Percentiles rank a stretch among this genome's conserved stretches.
Evolutionary conservation across 2,888 invertebrate species (phyloP).

Genomic region (Idaea straminata): DNA sequence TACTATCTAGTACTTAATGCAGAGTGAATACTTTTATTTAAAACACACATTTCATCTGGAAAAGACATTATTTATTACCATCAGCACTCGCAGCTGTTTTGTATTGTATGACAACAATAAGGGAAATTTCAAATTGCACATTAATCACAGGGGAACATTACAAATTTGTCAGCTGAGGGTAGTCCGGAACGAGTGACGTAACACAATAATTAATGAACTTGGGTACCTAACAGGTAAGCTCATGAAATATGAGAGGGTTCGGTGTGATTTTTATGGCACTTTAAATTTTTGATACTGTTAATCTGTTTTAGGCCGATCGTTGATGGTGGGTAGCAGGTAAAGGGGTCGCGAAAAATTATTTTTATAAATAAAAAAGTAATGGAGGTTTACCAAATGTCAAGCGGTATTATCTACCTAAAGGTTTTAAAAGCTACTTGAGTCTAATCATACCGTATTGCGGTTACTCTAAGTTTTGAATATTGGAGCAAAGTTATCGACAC

Average conservation of each 20-base stretch:
- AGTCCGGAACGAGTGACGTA: slow-evolving; percentile 31
- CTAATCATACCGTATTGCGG: background rate
- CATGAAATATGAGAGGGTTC: slow-evolving; percentile 7
- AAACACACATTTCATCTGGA: background rate
- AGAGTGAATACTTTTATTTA: background rate
- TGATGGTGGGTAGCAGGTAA: background rate
- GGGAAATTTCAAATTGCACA: slow-evolving; percentile 53
- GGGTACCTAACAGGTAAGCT: slow-evolving; percentile 1
- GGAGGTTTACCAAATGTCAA: background rate
- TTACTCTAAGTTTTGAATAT: background rate
- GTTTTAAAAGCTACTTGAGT: no score
- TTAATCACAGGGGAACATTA: slow-evolving; percentile 54
- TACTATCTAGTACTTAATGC: background rate
- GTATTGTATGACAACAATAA: slow-evolving; percentile 46
- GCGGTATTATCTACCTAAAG: no score
- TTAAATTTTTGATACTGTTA: background rate
- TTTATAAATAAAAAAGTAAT: background rate
- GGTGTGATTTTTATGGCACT: slow-evolving; percentile 6
- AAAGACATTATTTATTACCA: slow-evolving; percentile 30
- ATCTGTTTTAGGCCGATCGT: background rate
- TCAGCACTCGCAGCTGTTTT: slow-evolving; percentile 29
- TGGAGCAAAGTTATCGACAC: background rate
- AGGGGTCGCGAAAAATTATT: background rate
- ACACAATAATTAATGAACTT: slow-evolving; percentile 58
- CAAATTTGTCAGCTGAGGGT: slow-evolving; percentile 56